A percentile compares a stretch with the other conserved stretches of the same genome.
Conservation (phyloP, 2,888 invertebrate genomes). For the Poecilobothrus nobilitatus region DNA sequence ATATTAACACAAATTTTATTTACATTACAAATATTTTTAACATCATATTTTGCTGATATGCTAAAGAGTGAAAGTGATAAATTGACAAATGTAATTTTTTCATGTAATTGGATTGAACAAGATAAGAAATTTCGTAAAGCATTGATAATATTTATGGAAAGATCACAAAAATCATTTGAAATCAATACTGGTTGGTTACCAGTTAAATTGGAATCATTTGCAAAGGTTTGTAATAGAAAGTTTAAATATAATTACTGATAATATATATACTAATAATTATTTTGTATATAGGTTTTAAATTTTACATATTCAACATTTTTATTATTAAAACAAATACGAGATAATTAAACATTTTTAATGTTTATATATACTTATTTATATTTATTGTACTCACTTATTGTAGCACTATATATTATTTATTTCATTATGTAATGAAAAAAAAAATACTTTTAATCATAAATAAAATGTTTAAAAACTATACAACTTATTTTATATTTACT, state of each 20-base stretch:
- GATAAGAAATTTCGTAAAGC: slow-evolving; percentile 25
- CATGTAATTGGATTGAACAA: slow-evolving; percentile 29
- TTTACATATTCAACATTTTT: slow-evolving; percentile 7
- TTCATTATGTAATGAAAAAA: too few species aligned
- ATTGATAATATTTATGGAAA: slow-evolving; percentile 31
- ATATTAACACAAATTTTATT: not conserved
- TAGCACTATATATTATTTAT: too few species aligned
- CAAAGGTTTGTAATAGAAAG: slow-evolving; percentile 20
- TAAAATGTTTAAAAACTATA: too few species aligned
- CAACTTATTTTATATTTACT: too few species aligned
- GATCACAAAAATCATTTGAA: slow-evolving; percentile 24
- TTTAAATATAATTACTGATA: not conserved
- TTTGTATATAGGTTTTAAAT: slow-evolving; percentile 9
- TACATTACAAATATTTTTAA: slow-evolving; percentile 7
- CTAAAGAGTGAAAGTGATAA: slow-evolving; percentile 24
- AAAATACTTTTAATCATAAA: too few species aligned
- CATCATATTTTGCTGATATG: slow-evolving; percentile 26
- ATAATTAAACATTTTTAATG: too few species aligned
- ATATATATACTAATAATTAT: not conserved
- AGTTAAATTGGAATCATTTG: slow-evolving; percentile 27
- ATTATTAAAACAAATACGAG: not conserved
- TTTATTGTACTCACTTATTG: too few species aligned
- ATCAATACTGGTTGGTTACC: slow-evolving; percentile 28
- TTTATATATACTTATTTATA: too few species aligned
- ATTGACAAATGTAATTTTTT: slow-evolving; percentile 27